Conservation (phyloP, 2,888 invertebrate genomes). For the Rhyacophila evoluta region DNA sequence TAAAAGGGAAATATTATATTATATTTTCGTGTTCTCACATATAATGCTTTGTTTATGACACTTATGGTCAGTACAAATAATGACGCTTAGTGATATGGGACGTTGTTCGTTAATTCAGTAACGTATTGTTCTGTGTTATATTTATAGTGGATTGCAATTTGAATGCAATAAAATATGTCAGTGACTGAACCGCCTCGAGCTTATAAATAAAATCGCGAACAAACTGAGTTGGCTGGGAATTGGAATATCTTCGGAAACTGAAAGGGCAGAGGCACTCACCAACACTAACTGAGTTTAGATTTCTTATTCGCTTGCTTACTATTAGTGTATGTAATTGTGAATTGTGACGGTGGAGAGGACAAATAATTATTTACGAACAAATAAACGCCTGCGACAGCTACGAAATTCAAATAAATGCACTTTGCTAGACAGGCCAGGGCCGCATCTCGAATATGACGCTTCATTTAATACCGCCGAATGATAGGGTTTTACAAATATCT, state of each 20-base stretch:
- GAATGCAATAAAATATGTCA: constrained; percentile 10
- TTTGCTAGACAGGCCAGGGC: not conserved
- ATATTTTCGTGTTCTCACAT: too few species aligned
- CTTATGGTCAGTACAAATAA: too few species aligned
- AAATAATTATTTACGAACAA: constrained; percentile 22
- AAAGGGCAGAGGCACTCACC: constrained; percentile 43
- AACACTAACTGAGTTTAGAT: not conserved
- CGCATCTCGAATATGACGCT: not conserved
- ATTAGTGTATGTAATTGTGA: constrained; percentile 13
- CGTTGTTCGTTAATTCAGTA: not conserved
- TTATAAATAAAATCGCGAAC: constrained; percentile 49
- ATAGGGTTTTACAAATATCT: too few species aligned
- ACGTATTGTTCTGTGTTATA: not conserved
- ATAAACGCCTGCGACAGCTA: not conserved
- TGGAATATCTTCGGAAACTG: constrained; percentile 50
- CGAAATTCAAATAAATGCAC: constrained; percentile 18
- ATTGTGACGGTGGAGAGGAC: constrained; percentile 12
- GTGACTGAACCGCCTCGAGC: not conserved
- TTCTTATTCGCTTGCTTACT: not conserved
- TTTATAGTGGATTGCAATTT: not conserved
- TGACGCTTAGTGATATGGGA: too few species aligned
- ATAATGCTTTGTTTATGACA: too few species aligned
- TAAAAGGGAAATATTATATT: too few species aligned
- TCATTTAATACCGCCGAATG: too few species aligned
- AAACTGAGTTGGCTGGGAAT: constrained; percentile 49